Evolutionary conservation across 2,113 vertebrate genomes (phyloP).

Genomic region (Hoplias malabaricus): DNA sequence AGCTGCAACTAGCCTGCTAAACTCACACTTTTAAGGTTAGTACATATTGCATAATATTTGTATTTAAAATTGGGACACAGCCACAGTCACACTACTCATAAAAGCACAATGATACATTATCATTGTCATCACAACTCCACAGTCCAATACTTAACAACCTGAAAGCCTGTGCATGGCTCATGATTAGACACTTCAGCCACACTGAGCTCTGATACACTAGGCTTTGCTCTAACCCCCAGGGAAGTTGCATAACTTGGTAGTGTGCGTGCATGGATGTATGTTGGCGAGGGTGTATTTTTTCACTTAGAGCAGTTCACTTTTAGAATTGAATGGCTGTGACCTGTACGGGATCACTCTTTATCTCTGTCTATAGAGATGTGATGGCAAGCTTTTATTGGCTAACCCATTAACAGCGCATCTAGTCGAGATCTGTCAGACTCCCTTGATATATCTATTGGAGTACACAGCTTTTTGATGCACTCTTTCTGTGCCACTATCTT

Average conservation of each 20-base stretch:
- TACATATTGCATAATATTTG: no score
- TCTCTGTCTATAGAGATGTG: background rate
- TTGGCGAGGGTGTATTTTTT: background rate
- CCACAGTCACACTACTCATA: no score
- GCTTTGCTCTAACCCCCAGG: background rate
- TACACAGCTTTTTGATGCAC: background rate
- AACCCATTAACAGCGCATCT: background rate
- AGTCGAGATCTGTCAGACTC: background rate
- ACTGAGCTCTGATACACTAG: background rate
- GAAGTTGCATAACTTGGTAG: slow-evolving; percentile 11
- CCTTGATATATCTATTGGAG: background rate
- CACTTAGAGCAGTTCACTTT: background rate
- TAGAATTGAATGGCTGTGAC: background rate
- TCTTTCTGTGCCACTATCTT: background rate
- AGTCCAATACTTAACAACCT: background rate
- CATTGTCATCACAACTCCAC: no score
- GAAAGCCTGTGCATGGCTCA: background rate
- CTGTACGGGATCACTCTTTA: background rate
- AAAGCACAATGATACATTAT: no score
- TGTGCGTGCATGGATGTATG: background rate
- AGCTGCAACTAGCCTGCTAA: no score
- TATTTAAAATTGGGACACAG: no score
- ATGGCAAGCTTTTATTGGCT: background rate
- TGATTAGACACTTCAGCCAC: background rate
- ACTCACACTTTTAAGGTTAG: no score